Evolutionary conservation across 2,113 vertebrate species (phyloP), one percentile per base, ranked within the genome.

Genomic region (Phrynosoma blainvillii): DNA sequence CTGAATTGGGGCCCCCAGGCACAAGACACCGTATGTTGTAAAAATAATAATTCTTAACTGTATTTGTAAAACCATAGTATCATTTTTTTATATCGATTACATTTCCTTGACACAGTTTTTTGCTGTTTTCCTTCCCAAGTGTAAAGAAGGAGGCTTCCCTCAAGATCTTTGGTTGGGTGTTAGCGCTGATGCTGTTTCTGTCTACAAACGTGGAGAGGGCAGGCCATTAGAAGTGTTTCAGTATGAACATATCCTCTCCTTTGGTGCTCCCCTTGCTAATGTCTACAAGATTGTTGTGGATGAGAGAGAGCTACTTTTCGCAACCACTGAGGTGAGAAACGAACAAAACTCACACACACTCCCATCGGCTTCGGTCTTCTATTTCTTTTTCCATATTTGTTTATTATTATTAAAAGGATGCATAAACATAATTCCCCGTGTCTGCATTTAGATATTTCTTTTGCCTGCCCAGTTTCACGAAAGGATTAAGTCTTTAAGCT

Each of bases 241-340:
- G 9, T 99, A 99, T 0, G 99, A 99, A 2, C 98, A 97, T 82
- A 99, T 99, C 90, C 97, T 99, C 20, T 99, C 99, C 5, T 99
- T 99, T 1, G 99, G 99, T 12, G 98, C 99, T 0, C 99, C 99
- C 0, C 97, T 98, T 90, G 95, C 98, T 83, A 99, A 98, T 93
- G 96, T 97, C 0, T 99, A 99, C 96, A 99, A 98, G 96, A 99
- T 99, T 0, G 95, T 98, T 0, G 98, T 99, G 27, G 98, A 99
- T 87, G 98, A 98, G 32, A 96, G 98, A 78, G 98, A 99, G 74
- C 96, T 99, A 90, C 95, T 98, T 8, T 99, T 99, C 80, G 98
- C 99, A 93, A 99, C 99, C 4, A 97, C 94, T 12, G 97, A 98
- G 98, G 99, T 99, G 96, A 94, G 95, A 79, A 87, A 84, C 75